These are phyloP conservation scores for Melinaea marsaeus DNA, from an alignment of 2,888 invertebrate species.

Conservation along the genomic window DNA sequence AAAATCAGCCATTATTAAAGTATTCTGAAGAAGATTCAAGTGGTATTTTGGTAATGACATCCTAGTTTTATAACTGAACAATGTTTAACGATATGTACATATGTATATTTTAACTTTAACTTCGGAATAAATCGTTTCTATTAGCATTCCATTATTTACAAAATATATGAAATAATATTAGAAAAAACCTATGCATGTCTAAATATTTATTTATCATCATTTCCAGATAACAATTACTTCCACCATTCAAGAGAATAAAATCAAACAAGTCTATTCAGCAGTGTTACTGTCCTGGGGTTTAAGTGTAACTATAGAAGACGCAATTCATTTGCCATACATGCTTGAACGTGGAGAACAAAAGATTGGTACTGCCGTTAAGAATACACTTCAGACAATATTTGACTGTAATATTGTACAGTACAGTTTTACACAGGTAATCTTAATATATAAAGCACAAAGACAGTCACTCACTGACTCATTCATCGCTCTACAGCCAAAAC, in stretches of 20 bases:
- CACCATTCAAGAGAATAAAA: slow-evolving; percentile 37
- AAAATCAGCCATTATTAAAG: slow-evolving; percentile 54
- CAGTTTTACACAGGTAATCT: slow-evolving; percentile 66
- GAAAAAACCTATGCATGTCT: not conserved
- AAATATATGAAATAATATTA: not conserved
- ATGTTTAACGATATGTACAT: not conserved
- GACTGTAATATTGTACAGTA: slow-evolving; percentile 67
- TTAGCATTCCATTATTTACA: not conserved
- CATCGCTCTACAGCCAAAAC: too few species aligned
- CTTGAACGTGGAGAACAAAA: slow-evolving; percentile 64
- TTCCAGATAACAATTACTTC: slow-evolving; percentile 59
- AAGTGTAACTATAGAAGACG: slow-evolving; percentile 40
- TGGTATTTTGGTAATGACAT: slow-evolving; percentile 53
- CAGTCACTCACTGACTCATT: too few species aligned
- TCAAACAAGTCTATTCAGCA: slow-evolving; percentile 47
- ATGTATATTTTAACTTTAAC: not conserved
- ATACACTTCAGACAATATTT: slow-evolving; percentile 59
- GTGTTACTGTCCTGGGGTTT: slow-evolving; percentile 66
- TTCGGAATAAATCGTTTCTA: not conserved
- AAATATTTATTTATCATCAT: not conserved
- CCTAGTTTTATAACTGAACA: not conserved
- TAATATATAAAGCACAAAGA: too few species aligned
- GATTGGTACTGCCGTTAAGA: slow-evolving; percentile 54
- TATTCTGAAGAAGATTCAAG: slow-evolving; percentile 61
- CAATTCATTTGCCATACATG: slow-evolving; percentile 65